Percentiles rank a stretch among this genome's conserved stretches.
phyloP scores from a whole-genome alignment of 2,797 vertebrate species.

The Botia kubotai region DNA sequence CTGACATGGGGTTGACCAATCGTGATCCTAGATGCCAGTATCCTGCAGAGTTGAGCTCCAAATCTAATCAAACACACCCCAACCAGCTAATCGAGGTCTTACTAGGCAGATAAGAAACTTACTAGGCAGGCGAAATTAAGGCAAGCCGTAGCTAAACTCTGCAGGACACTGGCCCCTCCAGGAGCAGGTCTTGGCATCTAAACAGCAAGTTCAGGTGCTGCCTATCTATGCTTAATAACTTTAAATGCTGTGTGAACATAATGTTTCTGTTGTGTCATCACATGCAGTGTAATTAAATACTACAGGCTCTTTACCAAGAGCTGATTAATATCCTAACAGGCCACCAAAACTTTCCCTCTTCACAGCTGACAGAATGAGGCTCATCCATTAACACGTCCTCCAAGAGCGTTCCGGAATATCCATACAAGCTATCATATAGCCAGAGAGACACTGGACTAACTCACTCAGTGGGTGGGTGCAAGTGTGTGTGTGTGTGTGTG shows the following conservation, averaged over 20 bases:
- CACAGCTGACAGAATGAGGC: slow-evolving; percentile 37
- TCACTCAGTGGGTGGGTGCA: slow-evolving; percentile 21
- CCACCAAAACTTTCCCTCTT: slow-evolving; percentile 43
- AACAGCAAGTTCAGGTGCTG: slow-evolving; percentile 37
- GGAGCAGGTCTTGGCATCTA: not conserved
- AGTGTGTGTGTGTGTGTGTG: slow-evolving; percentile 4
- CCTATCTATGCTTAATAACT: not conserved
- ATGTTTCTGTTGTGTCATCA: slow-evolving; percentile 52
- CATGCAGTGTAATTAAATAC: slow-evolving; percentile 48
- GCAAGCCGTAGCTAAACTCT: too few relatives aligned
- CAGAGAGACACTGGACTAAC: slow-evolving; percentile 49
- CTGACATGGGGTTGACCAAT: not conserved
- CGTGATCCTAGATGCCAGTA: too few relatives aligned
- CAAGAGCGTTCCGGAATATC: slow-evolving; percentile 68
- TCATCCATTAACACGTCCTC: slow-evolving; percentile 67
- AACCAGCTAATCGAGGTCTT: too few relatives aligned
- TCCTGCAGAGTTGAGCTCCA: too few relatives aligned
- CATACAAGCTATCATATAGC: slow-evolving; percentile 64
- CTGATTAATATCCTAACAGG: slow-evolving; percentile 32
- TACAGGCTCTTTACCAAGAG: slow-evolving; percentile 24
- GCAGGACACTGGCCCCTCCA: too few relatives aligned
- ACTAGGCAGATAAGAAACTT: too few relatives aligned
- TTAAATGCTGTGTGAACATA: slow-evolving; percentile 16
- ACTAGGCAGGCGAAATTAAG: too few relatives aligned
- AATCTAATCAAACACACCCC: too few relatives aligned